phyloP scores from a whole-genome alignment of 2,797 vertebrate species.

The Eulemur mongoz region DNA sequence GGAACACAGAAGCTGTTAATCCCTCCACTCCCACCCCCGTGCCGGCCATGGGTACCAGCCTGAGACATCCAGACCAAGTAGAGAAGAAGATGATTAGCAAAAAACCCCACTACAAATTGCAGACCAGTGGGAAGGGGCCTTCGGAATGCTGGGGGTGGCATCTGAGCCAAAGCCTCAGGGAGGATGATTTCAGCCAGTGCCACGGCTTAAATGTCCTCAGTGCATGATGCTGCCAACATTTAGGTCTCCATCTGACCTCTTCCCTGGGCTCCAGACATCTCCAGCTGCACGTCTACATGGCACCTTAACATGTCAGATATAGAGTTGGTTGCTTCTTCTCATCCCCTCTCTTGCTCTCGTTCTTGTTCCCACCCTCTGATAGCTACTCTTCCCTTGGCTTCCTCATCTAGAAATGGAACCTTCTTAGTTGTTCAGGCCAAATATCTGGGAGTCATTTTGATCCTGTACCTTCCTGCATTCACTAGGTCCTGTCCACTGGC shows the following conservation, averaged over 20 bases:
- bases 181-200: background rate
- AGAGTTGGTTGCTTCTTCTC: background rate
- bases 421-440: background rate
- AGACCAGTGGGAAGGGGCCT: background rate
- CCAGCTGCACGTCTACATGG: background rate
- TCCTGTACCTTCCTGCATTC: background rate
- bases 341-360: background rate
- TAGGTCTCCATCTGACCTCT: background rate
- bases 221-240: no score
- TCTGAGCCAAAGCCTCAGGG: no score
- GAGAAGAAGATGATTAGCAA: background rate
- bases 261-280: background rate
- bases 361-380: background rate
- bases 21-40: no score
- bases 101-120: background rate
- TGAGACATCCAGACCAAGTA: background rate
- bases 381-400: background rate
- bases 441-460: background rate
- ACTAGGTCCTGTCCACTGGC: background rate
- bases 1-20: background rate
- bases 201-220: background rate
- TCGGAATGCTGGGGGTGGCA: no score
- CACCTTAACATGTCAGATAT: background rate
- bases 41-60: fast-evolving
- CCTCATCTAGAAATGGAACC: background rate